Conservation (phyloP, 2,113 vertebrate species). For the cattle (Bos taurus) region ARS-UCD2.0 NC_037338.1:93140001-93140500, state of each 20-base stretch:
- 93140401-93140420: background rate
- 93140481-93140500: background rate
- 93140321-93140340: background rate
- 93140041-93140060: background rate
- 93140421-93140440: background rate
- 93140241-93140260: constrained; percentile 12
- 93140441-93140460: too few relatives aligned
- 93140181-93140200: background rate
- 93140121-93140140: background rate
- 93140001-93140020: background rate
- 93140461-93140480: background rate
- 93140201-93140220: background rate
- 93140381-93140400: background rate
- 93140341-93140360: background rate
- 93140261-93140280: background rate
- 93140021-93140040: background rate
- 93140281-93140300: background rate
- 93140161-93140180: background rate
- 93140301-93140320: background rate
- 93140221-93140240: background rate
- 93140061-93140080: background rate
- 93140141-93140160: background rate
- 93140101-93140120: background rate
- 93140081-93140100: background rate
- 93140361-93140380: background rate